Evolutionary conservation across 2,888 invertebrate species (phyloP).

Genomic region (Esperia sulphurella): DNA sequence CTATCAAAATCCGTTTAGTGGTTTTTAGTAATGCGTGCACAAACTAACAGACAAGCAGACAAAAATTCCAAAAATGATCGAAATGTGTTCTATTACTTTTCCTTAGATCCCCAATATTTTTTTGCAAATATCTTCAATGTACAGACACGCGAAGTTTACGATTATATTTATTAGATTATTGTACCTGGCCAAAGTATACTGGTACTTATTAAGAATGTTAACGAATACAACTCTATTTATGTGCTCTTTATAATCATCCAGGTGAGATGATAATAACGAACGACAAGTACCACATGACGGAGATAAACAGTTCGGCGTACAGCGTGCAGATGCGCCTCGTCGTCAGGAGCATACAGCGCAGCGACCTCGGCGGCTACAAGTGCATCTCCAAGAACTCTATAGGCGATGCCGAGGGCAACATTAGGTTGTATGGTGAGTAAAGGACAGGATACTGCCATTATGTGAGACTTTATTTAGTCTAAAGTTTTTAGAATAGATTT

Average conservation of each 20-base stretch:
- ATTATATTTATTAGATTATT: too few relatives aligned
- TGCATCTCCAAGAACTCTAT: conserved; percentile 96
- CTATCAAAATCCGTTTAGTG: too few relatives aligned
- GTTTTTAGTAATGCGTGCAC: too few relatives aligned
- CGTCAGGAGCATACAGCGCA: conserved; percentile 85
- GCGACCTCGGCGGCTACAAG: conserved; percentile 92
- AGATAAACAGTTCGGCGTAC: conserved; percentile 89
- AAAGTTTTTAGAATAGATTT: not conserved
- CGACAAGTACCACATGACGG: conserved; percentile 90
- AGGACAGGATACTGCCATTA: conserved; percentile 13
- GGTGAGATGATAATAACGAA: conserved; percentile 95
- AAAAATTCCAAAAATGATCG: too few relatives aligned
- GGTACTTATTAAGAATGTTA: not conserved
- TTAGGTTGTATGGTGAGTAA: conserved; percentile 90
- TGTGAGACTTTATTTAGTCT: too few relatives aligned
- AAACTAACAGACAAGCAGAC: too few relatives aligned
- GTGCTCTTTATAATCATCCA: conserved; percentile 60
- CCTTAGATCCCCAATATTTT: too few relatives aligned
- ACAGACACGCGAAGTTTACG: too few relatives aligned
- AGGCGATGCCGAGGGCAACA: conserved; percentile 93
- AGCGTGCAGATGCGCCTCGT: conserved; percentile 91
- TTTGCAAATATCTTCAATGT: too few relatives aligned
- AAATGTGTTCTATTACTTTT: too few relatives aligned
- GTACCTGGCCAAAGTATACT: not conserved
- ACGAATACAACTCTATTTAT: not conserved